Evolutionary conservation across 1,140 invertebrate genomes (phyloP), one percentile per base, ranked within the genome.

Genomic region (Choristoneura fumiferana): DNA sequence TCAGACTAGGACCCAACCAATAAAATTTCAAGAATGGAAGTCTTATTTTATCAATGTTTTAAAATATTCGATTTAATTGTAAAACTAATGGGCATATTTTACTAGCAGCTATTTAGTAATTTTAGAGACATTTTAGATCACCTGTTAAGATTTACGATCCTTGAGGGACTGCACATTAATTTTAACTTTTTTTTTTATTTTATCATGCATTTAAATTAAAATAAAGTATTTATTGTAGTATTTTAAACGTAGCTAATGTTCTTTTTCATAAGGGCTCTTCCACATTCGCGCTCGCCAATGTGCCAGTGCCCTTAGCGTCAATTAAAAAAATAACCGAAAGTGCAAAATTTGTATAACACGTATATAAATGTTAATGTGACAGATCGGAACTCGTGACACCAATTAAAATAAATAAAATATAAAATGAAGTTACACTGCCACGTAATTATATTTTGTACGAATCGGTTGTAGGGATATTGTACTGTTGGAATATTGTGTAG

Each of bases 141-240:
- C 43, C 43, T 33, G 43, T 49, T 49, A 49, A 49, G 22, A 49
- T 49, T 17, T 22, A 49, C 12, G 43, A 13, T 49, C 43, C n/a
- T 8, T 22, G 12, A 49, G 4, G 43, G 18, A 49, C 29, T 8
- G 18, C 43, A 49, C 43, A 18, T 29, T 6, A 22, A 22, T 45
- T 49, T 49, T 22, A 49, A 8, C 8, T 12, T 12, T 15, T 49
- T 9, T 37, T 49, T 49, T n/a, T 22, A 49, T 22, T 49, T 9
- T 49, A 29, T 12, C 22, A 17, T 66, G 67, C 63, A 69, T 69
- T 69, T 69, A 69, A 59, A 58, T 65, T 71, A 65, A 67, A 65
- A 60, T 40, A 39, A 63, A 65, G 58, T 62, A 45, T 68, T 67
- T 60, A 54, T 18, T 57, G 55, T 49, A 49, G 43, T 49, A 43